phyloP scores from a whole-genome alignment of 2,888 invertebrate genomes.

The Tortricodes alternella region DNA sequence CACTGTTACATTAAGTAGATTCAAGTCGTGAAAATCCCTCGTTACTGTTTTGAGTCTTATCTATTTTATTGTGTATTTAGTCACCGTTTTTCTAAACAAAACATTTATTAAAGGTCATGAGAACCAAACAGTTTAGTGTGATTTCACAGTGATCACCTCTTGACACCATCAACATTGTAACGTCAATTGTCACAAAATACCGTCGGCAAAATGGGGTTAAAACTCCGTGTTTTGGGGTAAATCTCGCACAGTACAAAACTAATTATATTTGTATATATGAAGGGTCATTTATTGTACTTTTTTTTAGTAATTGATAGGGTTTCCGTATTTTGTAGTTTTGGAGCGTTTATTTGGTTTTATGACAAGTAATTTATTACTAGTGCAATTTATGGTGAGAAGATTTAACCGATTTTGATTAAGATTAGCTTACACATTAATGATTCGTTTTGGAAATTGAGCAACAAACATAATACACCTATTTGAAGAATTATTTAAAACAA shows the following conservation, averaged over 20 bases:
- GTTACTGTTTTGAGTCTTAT: too few species aligned
- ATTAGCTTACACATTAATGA: too few species aligned
- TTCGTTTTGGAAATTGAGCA: too few species aligned
- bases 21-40: too few species aligned
- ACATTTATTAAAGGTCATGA: constrained; percentile 49
- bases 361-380: constrained; percentile 49
- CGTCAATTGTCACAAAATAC: constrained; percentile 68
- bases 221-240: constrained; percentile 79
- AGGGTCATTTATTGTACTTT: constrained; percentile 58
- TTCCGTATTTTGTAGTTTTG: constrained; percentile 54
- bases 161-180: constrained; percentile 66
- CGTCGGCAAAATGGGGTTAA: constrained; percentile 67
- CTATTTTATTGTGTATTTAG: neutral
- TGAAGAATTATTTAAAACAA: too few species aligned
- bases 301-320: constrained; percentile 56
- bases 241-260: constrained; percentile 62
- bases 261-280: constrained; percentile 77
- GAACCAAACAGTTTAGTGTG: constrained; percentile 53
- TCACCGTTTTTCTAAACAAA: neutral
- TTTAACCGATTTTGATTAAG: constrained; percentile 43
- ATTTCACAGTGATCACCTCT: constrained; percentile 70
- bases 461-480: too few species aligned
- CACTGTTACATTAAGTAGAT: too few species aligned
- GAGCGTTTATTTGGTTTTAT: constrained; percentile 46
- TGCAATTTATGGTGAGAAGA: constrained; percentile 50